Evolutionary conservation across 2,113 vertebrate species (phyloP).

Genomic region (Caretta caretta): DNA sequence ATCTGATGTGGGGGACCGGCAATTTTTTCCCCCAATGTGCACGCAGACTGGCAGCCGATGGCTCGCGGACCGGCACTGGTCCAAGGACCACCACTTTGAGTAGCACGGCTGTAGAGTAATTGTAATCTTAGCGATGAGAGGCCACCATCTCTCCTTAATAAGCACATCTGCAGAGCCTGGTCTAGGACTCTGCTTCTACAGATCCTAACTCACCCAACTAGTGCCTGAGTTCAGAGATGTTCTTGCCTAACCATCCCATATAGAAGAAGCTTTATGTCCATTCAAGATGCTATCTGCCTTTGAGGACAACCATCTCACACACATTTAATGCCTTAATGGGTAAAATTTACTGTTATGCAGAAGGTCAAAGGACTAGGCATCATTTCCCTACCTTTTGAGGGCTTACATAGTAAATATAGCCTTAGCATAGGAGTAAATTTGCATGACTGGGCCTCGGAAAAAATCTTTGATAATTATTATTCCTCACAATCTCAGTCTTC

Average conservation of each 20-base stretch:
- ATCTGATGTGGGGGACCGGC: no score
- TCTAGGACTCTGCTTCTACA: background rate
- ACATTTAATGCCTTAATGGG: background rate
- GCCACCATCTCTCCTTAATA: background rate
- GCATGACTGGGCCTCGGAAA: background rate
- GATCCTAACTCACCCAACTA: background rate
- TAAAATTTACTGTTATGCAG: background rate
- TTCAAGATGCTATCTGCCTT: background rate
- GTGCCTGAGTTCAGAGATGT: background rate
- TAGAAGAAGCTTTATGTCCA: background rate
- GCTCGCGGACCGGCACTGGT: no score
- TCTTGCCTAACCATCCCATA: background rate
- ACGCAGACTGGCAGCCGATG: no score
- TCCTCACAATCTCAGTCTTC: background rate
- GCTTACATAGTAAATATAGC: background rate
- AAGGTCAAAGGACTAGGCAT: background rate
- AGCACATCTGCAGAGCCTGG: background rate
- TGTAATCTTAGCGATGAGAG: background rate
- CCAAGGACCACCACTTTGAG: no score
- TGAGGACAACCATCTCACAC: background rate
- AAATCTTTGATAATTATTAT: accelerated
- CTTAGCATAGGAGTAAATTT: background rate
- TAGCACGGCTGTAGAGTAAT: background rate
- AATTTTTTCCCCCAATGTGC: no score
- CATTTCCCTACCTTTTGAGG: background rate